A percentile compares a stretch with the other conserved stretches of the same genome.
phyloP scores from a whole-genome alignment of 2,113 vertebrate genomes.

The Oxyruncus cristatus region DNA sequence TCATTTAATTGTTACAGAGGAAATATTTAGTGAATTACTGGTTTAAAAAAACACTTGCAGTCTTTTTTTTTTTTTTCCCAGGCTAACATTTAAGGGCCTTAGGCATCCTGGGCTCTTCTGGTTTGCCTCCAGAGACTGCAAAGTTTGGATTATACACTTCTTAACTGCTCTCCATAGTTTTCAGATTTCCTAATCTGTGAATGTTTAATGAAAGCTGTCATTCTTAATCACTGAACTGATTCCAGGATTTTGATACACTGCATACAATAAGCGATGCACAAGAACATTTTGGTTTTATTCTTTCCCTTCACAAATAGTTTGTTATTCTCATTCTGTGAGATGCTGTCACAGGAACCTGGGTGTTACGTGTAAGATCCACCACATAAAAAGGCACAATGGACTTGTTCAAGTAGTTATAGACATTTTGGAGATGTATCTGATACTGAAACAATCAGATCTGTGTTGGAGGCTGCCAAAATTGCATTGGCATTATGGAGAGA shows the following conservation, averaged over 20 bases:
- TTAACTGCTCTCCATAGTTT: neutral
- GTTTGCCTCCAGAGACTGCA: neutral
- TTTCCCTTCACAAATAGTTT: neutral
- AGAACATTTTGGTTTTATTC: neutral
- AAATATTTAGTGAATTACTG: neutral
- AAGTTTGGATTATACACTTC: neutral
- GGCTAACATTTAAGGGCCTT: neutral
- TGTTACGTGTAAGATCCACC: neutral
- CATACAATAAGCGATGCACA: neutral
- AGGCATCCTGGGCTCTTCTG: neutral
- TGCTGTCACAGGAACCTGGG: neutral
- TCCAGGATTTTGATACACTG: neutral
- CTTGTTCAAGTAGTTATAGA: neutral
- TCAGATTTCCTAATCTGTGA: neutral
- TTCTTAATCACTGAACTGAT: neutral
- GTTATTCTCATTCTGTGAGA: neutral
- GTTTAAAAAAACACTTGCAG: neutral
- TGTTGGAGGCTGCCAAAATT: neutral
- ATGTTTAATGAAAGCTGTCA: neutral
- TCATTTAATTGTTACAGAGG: neutral
- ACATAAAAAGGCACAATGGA: neutral
- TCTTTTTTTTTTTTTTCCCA: fast-evolving
- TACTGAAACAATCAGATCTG: neutral
- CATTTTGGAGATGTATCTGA: neutral
- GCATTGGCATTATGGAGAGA: neutral